Percentiles rank a stretch among this genome's conserved stretches.
Evolutionary conservation across 2,888 invertebrate genomes (phyloP).

Genomic region (Gymnocheta viridis): DNA sequence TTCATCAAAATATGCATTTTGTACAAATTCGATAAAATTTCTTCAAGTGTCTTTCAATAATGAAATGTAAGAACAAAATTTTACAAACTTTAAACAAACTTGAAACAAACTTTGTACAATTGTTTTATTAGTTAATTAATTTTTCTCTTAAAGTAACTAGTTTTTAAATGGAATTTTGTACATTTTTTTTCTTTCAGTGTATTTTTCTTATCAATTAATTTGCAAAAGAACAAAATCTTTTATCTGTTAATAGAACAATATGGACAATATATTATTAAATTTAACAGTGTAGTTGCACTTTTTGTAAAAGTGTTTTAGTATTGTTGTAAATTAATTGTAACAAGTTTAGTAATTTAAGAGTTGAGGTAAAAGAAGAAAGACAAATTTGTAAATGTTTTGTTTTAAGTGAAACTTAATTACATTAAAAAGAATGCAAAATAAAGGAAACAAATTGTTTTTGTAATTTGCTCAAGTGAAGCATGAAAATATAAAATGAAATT

Average conservation of each 20-base stretch:
- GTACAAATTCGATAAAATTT: slow-evolving; percentile 52
- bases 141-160: slow-evolving; percentile 10
- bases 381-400: slow-evolving; percentile 54
- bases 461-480: slow-evolving; percentile 48
- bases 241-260: slow-evolving; percentile 38
- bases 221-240: neutral
- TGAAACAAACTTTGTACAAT: slow-evolving; percentile 34
- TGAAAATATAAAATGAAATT: slow-evolving; percentile 43
- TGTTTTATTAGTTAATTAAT: slow-evolving; percentile 62
- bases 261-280: slow-evolving; percentile 36
- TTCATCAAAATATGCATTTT: slow-evolving; percentile 3
- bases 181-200: slow-evolving; percentile 33
- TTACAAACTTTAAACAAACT: neutral
- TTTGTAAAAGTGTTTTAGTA: slow-evolving; percentile 72
- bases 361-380: neutral
- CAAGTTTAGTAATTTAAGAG: slow-evolving; percentile 20
- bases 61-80: neutral
- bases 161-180: slow-evolving; percentile 28
- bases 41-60: neutral
- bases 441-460: slow-evolving; percentile 63
- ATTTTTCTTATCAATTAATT: slow-evolving; percentile 13
- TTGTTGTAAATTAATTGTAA: slow-evolving; percentile 62
- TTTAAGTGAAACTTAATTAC: slow-evolving; percentile 50
- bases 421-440: slow-evolving; percentile 41
- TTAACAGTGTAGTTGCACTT: slow-evolving; percentile 62